phyloP scores from a whole-genome alignment of 2,888 invertebrate species.

The Melanophora roralis region DNA sequence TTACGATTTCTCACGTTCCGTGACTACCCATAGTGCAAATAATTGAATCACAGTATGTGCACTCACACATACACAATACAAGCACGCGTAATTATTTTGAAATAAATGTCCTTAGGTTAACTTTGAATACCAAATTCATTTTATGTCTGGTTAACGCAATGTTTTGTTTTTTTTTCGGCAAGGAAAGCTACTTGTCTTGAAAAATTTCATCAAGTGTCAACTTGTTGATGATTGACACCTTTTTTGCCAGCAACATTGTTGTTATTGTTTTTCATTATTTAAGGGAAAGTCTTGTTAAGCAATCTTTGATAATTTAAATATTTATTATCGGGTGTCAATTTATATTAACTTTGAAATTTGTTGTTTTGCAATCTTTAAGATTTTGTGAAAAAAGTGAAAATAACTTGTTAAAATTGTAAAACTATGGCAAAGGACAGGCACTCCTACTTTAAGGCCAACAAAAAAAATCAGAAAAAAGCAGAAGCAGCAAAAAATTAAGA shows the following conservation, averaged over 20 bases:
- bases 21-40: conserved; percentile 42
- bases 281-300: conserved; percentile 53
- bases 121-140: conserved; percentile 11
- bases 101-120: conserved; percentile 36
- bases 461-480: not conserved
- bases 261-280: not conserved
- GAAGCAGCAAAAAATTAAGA: conserved; percentile 19
- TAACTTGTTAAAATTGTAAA: conserved; percentile 53
- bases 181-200: conserved; percentile 41
- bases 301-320: conserved; percentile 45
- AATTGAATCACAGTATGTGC: not conserved
- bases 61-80: not conserved
- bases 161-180: not conserved
- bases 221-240: conserved; percentile 61
- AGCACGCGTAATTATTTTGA: conserved; percentile 30
- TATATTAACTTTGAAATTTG: conserved; percentile 47
- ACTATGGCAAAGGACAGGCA: conserved; percentile 29
- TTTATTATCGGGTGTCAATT: conserved; percentile 54
- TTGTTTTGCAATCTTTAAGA: conserved; percentile 21
- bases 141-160: conserved; percentile 6
- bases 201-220: conserved; percentile 55
- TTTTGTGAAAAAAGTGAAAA: conserved; percentile 58
- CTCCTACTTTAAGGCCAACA: conserved; percentile 25
- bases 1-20: conserved; percentile 35
- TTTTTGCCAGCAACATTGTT: conserved; percentile 40